Evolutionary conservation across 2,113 vertebrate species (phyloP).

Genomic region (Gulo gulo): DNA sequence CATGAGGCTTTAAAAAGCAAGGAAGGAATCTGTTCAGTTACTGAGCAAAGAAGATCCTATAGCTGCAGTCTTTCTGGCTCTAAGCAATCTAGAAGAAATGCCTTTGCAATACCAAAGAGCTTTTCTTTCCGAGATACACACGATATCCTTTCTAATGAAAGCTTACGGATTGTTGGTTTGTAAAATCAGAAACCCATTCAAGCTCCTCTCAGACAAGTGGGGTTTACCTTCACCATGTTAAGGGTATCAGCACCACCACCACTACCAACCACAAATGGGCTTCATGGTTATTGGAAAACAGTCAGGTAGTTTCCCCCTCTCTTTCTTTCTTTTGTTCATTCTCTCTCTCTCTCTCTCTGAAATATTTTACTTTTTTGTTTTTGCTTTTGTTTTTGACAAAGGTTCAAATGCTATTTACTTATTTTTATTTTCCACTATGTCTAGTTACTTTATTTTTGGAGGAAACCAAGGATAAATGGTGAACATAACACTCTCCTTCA

Average conservation of each 20-base stretch:
- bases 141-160: neutral
- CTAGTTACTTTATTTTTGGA: conserved; percentile 25
- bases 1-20: neutral
- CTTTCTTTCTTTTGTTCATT: neutral
- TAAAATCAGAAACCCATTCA: neutral
- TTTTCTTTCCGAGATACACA: neutral
- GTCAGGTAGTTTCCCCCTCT: neutral
- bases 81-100: neutral
- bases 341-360: neutral
- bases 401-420: neutral
- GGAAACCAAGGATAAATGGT: neutral
- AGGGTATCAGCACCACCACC: neutral
- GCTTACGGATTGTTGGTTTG: neutral
- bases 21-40: neutral
- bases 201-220: neutral
- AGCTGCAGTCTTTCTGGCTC: neutral
- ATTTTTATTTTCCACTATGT: neutral
- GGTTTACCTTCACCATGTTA: neutral
- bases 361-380: neutral
- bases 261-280: neutral
- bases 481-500: neutral
- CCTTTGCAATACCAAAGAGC: neutral
- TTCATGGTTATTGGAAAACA: neutral
- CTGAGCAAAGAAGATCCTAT: neutral
- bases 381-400: neutral